Evolutionary conservation across 2,797 vertebrate species (phyloP).

Genomic region (Meriones psammophilus): DNA sequence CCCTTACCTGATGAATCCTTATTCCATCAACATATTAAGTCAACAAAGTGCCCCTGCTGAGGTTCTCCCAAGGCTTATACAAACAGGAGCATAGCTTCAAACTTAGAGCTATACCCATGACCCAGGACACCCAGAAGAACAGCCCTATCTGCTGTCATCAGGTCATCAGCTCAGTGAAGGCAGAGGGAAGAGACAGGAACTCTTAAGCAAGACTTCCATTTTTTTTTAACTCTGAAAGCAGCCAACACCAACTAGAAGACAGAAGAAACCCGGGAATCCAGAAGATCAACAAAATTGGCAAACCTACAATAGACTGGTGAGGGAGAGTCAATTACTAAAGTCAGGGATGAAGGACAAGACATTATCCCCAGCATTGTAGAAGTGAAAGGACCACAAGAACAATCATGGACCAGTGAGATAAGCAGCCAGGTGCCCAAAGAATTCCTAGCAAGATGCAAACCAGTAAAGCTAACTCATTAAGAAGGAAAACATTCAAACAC

Average conservation of each 20-base stretch:
- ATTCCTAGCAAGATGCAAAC: neutral
- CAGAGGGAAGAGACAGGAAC: neutral
- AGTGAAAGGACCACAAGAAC: neutral
- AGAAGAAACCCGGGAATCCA: neutral
- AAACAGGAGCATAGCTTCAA: neutral
- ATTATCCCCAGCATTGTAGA: neutral
- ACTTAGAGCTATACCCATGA: neutral
- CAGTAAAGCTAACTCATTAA: neutral
- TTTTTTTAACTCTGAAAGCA: neutral
- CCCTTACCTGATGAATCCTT: fast-evolving
- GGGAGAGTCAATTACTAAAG: neutral
- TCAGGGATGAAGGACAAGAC: neutral
- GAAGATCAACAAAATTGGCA: neutral
- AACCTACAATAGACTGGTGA: neutral
- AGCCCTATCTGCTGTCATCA: neutral
- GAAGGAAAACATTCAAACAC: neutral
- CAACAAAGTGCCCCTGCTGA: too few species aligned
- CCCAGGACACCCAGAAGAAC: neutral
- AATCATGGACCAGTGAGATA: neutral
- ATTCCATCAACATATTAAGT: neutral
- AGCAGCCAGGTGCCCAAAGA: too few species aligned
- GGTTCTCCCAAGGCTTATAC: neutral
- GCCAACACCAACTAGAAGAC: neutral
- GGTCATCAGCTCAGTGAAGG: neutral
- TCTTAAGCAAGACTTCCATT: neutral